Conservation (phyloP, 1,140 invertebrate species). For the Sycobia sp. region DNA sequence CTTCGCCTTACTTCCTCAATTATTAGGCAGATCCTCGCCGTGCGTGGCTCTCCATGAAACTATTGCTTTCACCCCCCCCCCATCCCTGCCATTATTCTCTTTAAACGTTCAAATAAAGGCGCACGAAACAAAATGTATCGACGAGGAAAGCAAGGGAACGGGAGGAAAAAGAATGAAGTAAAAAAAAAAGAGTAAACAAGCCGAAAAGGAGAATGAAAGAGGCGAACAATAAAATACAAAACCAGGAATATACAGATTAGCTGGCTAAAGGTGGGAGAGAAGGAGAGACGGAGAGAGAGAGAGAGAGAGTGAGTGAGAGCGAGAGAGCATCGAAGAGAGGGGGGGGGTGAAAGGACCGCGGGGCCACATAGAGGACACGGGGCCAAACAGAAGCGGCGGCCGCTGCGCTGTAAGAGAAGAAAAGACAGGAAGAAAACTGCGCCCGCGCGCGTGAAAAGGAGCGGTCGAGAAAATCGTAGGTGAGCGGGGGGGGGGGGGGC, state of each 20-base stretch:
- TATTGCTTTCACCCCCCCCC: too few species aligned
- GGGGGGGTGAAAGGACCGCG: neutral
- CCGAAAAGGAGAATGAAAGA: neutral
- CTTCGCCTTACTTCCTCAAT: too few species aligned
- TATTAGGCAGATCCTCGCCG: too few species aligned
- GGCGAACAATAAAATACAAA: neutral
- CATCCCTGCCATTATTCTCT: too few species aligned
- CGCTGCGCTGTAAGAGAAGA: neutral
- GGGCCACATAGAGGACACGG: neutral
- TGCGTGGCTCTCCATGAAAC: too few species aligned
- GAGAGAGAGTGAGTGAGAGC: neutral
- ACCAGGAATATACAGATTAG: constrained; percentile 20
- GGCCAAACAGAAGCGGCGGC: neutral
- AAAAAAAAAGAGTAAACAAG: neutral
- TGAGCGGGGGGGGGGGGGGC: too few species aligned
- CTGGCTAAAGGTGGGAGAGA: constrained; percentile 4
- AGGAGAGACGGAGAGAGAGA: constrained; percentile 13
- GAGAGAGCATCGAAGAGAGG: constrained; percentile 16
- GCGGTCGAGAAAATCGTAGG: neutral
- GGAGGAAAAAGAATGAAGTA: neutral
- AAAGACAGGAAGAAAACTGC: constrained; percentile 1
- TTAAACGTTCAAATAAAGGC: too few species aligned
- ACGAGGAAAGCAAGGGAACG: neutral
- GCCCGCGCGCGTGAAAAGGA: too few species aligned
- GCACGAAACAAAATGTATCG: too few species aligned